Percentiles rank a stretch among this genome's conserved stretches.
These are phyloP conservation scores for Vulpes lagopus DNA, from an alignment of 2,113 vertebrate genomes.

Conservation along the genomic window DNA sequence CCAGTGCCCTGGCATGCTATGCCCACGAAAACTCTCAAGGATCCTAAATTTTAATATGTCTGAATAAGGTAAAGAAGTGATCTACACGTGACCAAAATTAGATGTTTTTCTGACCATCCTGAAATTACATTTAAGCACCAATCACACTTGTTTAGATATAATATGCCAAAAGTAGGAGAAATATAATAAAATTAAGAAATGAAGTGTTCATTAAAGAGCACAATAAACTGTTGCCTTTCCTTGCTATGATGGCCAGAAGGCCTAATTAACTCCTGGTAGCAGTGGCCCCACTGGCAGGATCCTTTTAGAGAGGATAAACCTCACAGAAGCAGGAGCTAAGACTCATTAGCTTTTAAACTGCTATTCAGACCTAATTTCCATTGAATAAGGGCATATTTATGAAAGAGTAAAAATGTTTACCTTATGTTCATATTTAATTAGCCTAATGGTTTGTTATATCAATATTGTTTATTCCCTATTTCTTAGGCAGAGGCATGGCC, in stretches of 20 bases:
- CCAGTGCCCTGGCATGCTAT: neutral
- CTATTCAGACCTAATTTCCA: constrained; percentile 37
- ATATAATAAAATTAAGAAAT: neutral
- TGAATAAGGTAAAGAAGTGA: neutral
- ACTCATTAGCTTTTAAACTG: constrained; percentile 60
- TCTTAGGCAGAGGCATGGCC: neutral
- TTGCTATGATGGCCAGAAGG: neutral
- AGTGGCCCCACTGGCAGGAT: neutral
- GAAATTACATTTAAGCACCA: neutral
- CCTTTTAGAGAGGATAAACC: constrained; percentile 4
- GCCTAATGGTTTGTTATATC: constrained; percentile 23
- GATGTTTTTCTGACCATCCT: neutral
- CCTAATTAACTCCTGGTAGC: constrained; percentile 27
- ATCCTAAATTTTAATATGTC: neutral
- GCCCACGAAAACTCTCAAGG: neutral
- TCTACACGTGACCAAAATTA: neutral
- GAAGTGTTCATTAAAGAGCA: neutral
- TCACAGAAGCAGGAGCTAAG: neutral
- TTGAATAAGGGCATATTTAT: constrained; percentile 29
- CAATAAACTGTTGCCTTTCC: neutral
- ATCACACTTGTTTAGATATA: neutral
- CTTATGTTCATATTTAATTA: constrained; percentile 56
- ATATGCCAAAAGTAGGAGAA: neutral
- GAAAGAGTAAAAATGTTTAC: constrained; percentile 50
- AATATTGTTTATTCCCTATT: neutral